phyloP scores from a whole-genome alignment of 2,797 vertebrate genomes.

The Rhincodon typus region DNA sequence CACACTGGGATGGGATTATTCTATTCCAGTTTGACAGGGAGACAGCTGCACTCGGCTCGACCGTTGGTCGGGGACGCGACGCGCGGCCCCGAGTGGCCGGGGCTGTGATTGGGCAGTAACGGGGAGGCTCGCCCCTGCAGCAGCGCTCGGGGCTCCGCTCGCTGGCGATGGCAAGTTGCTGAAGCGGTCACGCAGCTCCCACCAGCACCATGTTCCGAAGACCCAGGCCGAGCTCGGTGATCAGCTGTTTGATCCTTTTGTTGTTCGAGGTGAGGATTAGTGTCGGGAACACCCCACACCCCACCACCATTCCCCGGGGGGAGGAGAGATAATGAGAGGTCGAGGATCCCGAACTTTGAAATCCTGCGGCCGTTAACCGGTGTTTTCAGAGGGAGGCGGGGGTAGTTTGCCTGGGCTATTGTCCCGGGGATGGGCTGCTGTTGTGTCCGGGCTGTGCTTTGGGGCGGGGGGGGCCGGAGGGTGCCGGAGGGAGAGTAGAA shows the following conservation, averaged over 20 bases:
- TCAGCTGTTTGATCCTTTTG: conserved; percentile 4
- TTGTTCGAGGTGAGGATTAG: background rate
- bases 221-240: conserved; percentile 1
- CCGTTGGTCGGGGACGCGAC: background rate
- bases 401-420: too few relatives aligned
- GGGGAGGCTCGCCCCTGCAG: background rate
- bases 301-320: too few relatives aligned
- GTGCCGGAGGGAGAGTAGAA: too few relatives aligned
- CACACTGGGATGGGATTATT: background rate
- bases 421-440: too few relatives aligned
- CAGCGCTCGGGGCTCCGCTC: too few relatives aligned
- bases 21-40: background rate
- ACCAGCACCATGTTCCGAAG: background rate
- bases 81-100: background rate
- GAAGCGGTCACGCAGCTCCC: background rate
- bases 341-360: too few relatives aligned
- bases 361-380: too few relatives aligned
- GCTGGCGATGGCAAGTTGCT: background rate
- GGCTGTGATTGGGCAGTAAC: background rate
- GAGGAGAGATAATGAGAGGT: too few relatives aligned
- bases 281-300: too few relatives aligned
- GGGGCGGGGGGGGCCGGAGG: too few relatives aligned
- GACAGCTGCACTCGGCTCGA: background rate
- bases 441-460: too few relatives aligned
- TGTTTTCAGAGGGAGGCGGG: too few relatives aligned